phyloP scores from a whole-genome alignment of 2,888 invertebrate species.

The Cephonodes hylas region DNA sequence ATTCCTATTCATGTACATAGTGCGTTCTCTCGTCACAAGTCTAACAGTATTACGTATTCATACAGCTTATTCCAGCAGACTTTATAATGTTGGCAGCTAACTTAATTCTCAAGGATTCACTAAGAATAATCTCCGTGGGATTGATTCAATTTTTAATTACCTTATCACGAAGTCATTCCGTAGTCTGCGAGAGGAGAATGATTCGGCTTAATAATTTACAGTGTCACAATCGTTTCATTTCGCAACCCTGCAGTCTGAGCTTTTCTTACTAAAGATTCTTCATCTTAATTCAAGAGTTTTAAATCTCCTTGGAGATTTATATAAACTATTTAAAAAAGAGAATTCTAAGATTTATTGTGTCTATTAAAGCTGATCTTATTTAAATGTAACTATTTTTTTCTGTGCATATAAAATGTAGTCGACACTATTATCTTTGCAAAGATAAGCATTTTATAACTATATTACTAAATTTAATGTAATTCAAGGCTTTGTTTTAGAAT shows the following conservation, averaged over 20 bases:
- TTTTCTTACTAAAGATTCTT: neutral
- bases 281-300: neutral
- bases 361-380: neutral
- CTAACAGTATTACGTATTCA: slow-evolving; percentile 35
- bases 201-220: neutral
- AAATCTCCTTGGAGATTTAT: neutral
- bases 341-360: neutral
- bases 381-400: too few relatives aligned
- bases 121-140: slow-evolving; percentile 9
- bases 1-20: neutral
- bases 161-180: slow-evolving; percentile 27
- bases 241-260: neutral
- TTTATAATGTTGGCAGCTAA: slow-evolving; percentile 26
- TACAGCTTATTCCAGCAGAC: slow-evolving; percentile 28
- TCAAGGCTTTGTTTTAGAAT: too few relatives aligned
- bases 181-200: slow-evolving; percentile 11
- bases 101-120: slow-evolving; percentile 27
- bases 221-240: neutral
- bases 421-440: too few relatives aligned
- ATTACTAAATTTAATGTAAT: too few relatives aligned
- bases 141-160: slow-evolving; percentile 20
- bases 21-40: neutral
- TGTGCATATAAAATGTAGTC: too few relatives aligned
- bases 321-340: too few relatives aligned
- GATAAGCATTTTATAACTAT: too few relatives aligned